phyloP scores from a whole-genome alignment of 2,797 vertebrate species.

The Tragopan temminckii region DNA sequence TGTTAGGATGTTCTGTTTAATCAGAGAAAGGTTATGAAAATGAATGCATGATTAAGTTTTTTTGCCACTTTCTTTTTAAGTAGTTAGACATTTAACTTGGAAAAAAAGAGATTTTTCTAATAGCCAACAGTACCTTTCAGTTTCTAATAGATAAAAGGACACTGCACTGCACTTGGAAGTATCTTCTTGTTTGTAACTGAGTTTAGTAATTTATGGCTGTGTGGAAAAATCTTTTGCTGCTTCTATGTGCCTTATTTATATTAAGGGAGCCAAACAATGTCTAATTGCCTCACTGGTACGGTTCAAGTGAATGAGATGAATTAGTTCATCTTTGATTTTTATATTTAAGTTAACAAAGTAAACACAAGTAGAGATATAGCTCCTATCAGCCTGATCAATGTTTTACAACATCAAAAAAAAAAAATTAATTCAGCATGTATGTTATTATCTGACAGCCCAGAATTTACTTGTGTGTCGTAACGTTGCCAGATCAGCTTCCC shows the following conservation, averaged over 20 bases:
- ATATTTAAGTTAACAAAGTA: neutral
- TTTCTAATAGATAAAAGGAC: neutral
- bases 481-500: neutral
- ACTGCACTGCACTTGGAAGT: neutral
- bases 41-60: neutral
- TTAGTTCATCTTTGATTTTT: too few species aligned
- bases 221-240: neutral
- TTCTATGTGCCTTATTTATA: neutral
- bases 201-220: neutral
- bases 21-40: neutral
- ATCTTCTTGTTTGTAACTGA: neutral
- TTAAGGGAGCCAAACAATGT: neutral
- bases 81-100: too few species aligned
- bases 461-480: neutral
- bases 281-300: neutral
- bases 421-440: neutral
- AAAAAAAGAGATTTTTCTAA: neutral
- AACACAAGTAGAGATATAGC: neutral
- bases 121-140: neutral
- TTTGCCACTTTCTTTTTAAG: neutral
- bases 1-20: neutral
- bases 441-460: neutral
- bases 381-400: neutral
- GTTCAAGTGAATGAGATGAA: neutral
- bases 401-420: neutral